Evolutionary conservation across 2,113 vertebrate genomes (phyloP).

Genomic region (Nettapus auritus): DNA sequence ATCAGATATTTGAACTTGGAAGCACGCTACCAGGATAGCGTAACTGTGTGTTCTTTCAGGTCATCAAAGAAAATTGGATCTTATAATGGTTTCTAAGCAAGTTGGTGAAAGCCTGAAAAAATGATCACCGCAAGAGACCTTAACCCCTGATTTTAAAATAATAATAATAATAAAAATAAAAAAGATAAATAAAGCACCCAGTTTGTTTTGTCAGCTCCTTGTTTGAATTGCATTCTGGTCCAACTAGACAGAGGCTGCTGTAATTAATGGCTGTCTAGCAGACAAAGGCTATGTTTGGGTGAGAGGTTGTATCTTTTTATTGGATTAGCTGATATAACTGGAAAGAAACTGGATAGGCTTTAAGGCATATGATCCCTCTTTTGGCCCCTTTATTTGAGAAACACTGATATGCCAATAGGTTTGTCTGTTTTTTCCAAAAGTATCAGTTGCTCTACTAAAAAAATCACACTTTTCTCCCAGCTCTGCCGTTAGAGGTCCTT

Average conservation of each 20-base stretch:
- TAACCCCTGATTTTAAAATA: not conserved
- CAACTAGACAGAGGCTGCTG: not conserved
- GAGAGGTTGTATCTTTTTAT: not conserved
- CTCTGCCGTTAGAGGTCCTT: not conserved
- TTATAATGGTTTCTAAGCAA: not conserved
- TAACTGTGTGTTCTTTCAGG: not conserved
- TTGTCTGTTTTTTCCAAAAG: not conserved
- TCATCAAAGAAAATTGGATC: not conserved
- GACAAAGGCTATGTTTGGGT: not conserved
- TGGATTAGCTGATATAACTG: not conserved
- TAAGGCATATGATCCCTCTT: not conserved
- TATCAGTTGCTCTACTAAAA: not conserved
- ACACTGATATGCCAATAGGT: not conserved
- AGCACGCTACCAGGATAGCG: not conserved
- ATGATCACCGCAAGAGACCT: not conserved
- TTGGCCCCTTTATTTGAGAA: not conserved
- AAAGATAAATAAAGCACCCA: not conserved
- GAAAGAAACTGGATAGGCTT: not conserved
- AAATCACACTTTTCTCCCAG: not conserved
- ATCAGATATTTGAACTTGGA: not conserved
- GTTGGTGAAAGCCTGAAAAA: slow-evolving; percentile 17
- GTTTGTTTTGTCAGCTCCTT: not conserved
- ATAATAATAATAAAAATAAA: not conserved
- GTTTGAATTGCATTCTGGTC: not conserved
- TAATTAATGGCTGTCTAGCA: not conserved